Conservation (phyloP, 2,113 vertebrate species). For the Brachypodius melanocephalos region DNA sequence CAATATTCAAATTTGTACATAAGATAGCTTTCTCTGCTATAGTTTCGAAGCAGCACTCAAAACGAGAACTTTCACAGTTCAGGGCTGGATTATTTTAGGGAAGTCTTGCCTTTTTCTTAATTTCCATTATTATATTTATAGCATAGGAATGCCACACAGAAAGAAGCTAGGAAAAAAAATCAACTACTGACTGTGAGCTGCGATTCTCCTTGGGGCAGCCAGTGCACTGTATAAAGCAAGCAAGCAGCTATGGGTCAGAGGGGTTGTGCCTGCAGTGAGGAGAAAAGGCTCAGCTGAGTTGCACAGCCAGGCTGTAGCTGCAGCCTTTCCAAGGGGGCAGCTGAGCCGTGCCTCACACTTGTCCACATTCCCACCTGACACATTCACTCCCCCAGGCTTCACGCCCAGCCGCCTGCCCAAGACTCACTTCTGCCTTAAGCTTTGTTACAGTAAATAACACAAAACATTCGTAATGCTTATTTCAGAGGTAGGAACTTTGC, state of each 20-base stretch:
- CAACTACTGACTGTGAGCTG: background rate
- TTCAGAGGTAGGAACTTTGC: background rate
- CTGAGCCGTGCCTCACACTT: rapidly evolving
- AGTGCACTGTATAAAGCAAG: background rate
- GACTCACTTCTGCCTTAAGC: background rate
- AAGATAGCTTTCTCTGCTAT: background rate
- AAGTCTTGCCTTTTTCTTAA: background rate
- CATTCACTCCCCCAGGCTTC: background rate
- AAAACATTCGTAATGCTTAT: background rate
- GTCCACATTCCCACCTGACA: too few relatives aligned
- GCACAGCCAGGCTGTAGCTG: background rate
- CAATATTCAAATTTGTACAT: background rate
- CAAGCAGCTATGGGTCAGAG: background rate
- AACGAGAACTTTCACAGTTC: background rate
- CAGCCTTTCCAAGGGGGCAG: background rate
- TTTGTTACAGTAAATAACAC: background rate
- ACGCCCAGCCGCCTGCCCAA: background rate
- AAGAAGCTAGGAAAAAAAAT: background rate
- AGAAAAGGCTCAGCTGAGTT: background rate
- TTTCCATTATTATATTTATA: background rate
- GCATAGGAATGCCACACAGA: background rate
- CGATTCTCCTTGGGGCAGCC: background rate
- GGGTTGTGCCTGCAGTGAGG: background rate
- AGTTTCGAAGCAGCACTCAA: background rate
- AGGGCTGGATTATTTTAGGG: background rate